phyloP scores from a whole-genome alignment of 2,888 invertebrate species.

The Aporophyla lueneburgensis region DNA sequence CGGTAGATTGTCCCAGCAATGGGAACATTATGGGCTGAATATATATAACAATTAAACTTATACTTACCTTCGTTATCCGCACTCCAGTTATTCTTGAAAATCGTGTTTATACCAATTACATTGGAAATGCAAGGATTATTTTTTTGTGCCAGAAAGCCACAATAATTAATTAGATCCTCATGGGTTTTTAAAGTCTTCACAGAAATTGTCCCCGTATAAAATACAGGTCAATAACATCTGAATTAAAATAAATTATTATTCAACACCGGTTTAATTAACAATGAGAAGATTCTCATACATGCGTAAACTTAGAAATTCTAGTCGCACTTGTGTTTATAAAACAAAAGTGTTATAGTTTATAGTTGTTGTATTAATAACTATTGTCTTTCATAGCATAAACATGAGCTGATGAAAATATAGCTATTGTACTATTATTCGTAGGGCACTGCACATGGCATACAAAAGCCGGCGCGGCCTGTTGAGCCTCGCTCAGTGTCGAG shows the following conservation, averaged over 20 bases:
- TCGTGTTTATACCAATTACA: not conserved
- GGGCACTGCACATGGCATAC: conserved; percentile 88
- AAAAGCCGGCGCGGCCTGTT: conserved; percentile 88
- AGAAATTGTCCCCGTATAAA: not conserved
- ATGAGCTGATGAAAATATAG: conserved; percentile 76
- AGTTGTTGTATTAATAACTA: conserved; percentile 87
- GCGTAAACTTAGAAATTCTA: conserved; percentile 82
- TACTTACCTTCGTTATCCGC: not conserved
- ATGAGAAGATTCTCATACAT: conserved; percentile 75
- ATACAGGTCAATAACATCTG: conserved; percentile 69
- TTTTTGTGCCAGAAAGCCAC: not conserved
- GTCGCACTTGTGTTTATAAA: conserved; percentile 84
- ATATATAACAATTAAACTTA: not conserved
- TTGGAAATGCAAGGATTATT: not conserved
- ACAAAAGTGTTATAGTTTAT: conserved; percentile 85
- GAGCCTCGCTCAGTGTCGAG: conserved; percentile 84
- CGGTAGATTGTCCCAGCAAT: too few relatives aligned
- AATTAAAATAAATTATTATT: conserved; percentile 52
- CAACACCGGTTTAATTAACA: conserved; percentile 66
- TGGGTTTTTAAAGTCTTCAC: not conserved
- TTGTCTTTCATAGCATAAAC: conserved; percentile 86
- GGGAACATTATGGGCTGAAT: too few relatives aligned
- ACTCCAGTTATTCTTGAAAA: not conserved
- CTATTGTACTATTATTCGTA: conserved; percentile 82
- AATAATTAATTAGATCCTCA: not conserved